A percentile compares a stretch with the other conserved stretches of the same genome.
These are phyloP conservation scores for Cyclargus thomasi DNA, from an alignment of 1,140 invertebrate species.

Conservation along the genomic window DNA sequence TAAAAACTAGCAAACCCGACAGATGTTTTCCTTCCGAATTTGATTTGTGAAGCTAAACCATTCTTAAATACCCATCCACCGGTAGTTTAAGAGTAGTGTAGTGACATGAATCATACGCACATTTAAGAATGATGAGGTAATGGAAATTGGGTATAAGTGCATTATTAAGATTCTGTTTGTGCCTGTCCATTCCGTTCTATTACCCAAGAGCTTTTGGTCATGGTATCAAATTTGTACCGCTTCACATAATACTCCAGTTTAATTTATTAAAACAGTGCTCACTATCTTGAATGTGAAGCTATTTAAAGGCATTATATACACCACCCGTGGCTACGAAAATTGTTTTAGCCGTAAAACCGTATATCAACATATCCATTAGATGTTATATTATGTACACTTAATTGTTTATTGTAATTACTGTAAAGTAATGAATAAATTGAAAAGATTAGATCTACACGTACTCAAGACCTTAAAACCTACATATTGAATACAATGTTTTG, in stretches of 20 bases:
- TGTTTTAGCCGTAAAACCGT: background rate
- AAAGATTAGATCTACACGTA: background rate
- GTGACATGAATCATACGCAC: too few relatives aligned
- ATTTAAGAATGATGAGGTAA: too few relatives aligned
- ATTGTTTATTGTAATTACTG: conserved; percentile 9
- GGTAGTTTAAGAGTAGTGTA: too few relatives aligned
- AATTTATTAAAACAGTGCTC: background rate
- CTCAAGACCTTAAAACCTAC: conserved; percentile 5
- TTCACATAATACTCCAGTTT: background rate
- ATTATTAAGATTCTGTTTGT: too few relatives aligned
- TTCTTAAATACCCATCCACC: too few relatives aligned
- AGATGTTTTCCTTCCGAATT: too few relatives aligned
- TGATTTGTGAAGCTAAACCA: too few relatives aligned
- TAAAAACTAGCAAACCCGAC: too few relatives aligned
- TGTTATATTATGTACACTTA: conserved; percentile 2
- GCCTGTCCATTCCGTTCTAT: too few relatives aligned
- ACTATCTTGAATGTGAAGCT: background rate
- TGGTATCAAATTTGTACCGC: too few relatives aligned
- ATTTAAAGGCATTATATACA: background rate
- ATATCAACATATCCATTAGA: background rate
- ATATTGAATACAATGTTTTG: background rate
- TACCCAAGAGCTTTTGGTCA: too few relatives aligned
- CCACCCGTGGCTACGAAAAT: background rate
- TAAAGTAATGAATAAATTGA: conserved; percentile 15
- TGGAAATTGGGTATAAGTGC: too few relatives aligned